phyloP scores from a whole-genome alignment of 2,797 vertebrate species.

The Dryobates pubescens region DNA sequence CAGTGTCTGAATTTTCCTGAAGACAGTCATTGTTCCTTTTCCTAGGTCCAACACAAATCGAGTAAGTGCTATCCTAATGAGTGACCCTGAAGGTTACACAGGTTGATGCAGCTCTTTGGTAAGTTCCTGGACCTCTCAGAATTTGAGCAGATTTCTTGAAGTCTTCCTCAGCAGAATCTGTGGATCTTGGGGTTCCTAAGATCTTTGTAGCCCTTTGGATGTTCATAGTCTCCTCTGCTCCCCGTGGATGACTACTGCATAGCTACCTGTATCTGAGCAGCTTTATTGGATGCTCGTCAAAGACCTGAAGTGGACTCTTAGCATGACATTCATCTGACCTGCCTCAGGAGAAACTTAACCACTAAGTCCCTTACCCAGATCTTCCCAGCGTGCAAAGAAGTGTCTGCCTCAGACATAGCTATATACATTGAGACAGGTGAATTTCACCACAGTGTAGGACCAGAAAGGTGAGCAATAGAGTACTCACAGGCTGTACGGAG shows the following conservation, averaged over 20 bases:
- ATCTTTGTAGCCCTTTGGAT: neutral
- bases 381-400: neutral
- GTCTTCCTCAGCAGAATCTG: neutral
- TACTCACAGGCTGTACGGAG: neutral
- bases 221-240: neutral
- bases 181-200: neutral
- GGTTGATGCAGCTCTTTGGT: neutral
- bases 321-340: neutral
- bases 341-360: neutral
- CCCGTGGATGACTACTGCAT: neutral
- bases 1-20: conserved; percentile 31
- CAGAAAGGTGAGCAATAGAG: neutral
- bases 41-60: neutral
- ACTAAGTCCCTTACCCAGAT: neutral
- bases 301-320: fast-evolving
- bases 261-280: neutral
- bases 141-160: neutral
- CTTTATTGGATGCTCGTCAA: neutral
- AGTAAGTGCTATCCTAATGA: conserved; percentile 3
- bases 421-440: neutral
- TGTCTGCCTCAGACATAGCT: neutral
- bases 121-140: neutral
- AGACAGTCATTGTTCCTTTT: conserved; percentile 47
- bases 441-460: neutral
- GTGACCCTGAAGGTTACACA: conserved; percentile 14